Evolutionary conservation across 2,888 invertebrate species (phyloP), one percentile per base, ranked within the genome.

Genomic region (Cephus nigrinus): DNA sequence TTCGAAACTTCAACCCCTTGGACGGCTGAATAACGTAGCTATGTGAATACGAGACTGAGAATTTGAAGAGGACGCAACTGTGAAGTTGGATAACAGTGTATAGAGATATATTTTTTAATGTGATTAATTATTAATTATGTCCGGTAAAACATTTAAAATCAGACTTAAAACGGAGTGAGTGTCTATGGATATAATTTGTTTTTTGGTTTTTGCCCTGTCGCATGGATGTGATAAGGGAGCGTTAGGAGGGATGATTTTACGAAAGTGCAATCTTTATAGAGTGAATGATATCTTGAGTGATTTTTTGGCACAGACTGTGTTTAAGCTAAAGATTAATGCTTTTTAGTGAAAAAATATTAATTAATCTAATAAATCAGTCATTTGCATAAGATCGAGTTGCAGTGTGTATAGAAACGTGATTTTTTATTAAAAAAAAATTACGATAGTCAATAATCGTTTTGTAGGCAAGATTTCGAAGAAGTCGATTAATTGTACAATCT

Each of bases 61-160:
- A 15, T 23, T 23, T 55, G 2, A 23, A 9, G 55, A 23, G 55
- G 55, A 23, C 23, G 23, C 23, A 23, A 5, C 9, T 0, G 55
- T 23, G 5, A 15, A 23, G 23, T 23, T 55, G 55, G 55, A 55
- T 55, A 15, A 55, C 55, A 55, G 55, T 55, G 55, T 55, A 23
- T 2, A 9, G 55, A 40, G 23, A 55, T 9, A 15, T 55, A 5
- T 23, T 23, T 55, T 55, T 12, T 31, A 1, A 71, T 71, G 32
- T 71, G 12, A 33, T 31, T 71, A 33, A 23, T 11, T 12, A 9
- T 12, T 33, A 75, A 79, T 80, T 78, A 86, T 87, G 87, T 78
- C 81, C 74, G 82, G 79, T 69, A 82, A 74, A 82, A 85, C 85
- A 68, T 84, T 85, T 76, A 85, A 86, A 82, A 82, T 86, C 75